Evolutionary conservation across 2,888 invertebrate species (phyloP), one percentile per base, ranked within the genome.

Genomic region (Charanyca ferruginea): DNA sequence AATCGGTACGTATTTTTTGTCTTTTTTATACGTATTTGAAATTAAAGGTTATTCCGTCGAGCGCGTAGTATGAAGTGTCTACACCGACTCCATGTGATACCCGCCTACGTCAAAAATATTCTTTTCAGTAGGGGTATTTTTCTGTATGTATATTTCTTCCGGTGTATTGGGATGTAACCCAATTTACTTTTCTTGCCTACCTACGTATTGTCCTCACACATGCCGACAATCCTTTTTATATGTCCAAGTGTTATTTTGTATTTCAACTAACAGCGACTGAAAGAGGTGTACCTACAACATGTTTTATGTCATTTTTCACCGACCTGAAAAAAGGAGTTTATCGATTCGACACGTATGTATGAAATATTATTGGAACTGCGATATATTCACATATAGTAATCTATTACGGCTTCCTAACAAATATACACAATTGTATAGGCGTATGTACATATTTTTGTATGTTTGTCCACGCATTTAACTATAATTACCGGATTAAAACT

Each of bases 1-100:
- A 87, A 82, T 89, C 90, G 80, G 93, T 93, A 80, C 83, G 83
- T 77, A 51, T 13, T 8, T 41, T 20, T 20, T 35, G 11, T 25
- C 18, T 23, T n/a, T 18, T 11, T 35, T 32, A 16, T 16, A n/a
- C n/a, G n/a, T n/a, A n/a, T n/a, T n/a, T n/a, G n/a, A 13, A 38
- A 16, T 38, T 38, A 38, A 35, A 4, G 13, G 38, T 38, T 38
- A 38, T 16, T n/a, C n/a, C 4, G 13, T 16, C 4, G 13, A 16
- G 13, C 38, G 3, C 28, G 28, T 28, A 28, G n/a, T 32, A 32
- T 32, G 32, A 13, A 32, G 32, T 32, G 32, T 8, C 32, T 5
- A 11, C 25, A 11, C 16, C 9, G 16, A 28, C 20, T 58, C 52
- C 48, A n/a, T 44, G 32, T 20, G 20, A 45, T 18, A 32, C 52